Percentiles rank a stretch among this genome's conserved stretches.
phyloP scores from a whole-genome alignment of 64 coral and sea anemone genomes.

The Porites lutea region DNA sequence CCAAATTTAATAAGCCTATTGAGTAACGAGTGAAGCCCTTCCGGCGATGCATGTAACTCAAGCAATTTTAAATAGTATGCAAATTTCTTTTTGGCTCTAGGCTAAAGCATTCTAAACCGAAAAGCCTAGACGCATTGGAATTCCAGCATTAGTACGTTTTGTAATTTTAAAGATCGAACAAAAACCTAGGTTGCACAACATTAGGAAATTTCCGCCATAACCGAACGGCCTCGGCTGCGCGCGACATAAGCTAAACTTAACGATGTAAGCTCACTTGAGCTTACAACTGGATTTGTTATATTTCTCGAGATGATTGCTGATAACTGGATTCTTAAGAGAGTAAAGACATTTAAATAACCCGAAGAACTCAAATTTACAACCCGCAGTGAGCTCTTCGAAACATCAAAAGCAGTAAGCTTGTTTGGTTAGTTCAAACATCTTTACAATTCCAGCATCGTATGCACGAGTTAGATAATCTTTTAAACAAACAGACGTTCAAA shows the following conservation, averaged over 20 bases:
- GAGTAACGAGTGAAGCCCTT: too few relatives aligned
- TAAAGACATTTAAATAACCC: conserved; percentile 15
- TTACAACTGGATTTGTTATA: background rate
- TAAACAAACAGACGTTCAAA: background rate
- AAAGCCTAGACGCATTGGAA: background rate
- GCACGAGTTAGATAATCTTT: background rate
- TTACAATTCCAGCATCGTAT: background rate
- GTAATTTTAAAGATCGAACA: too few relatives aligned
- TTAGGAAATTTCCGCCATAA: too few relatives aligned
- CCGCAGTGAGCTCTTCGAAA: background rate
- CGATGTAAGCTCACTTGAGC: background rate
- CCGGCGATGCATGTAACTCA: background rate
- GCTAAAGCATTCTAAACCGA: background rate
- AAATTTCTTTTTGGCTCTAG: background rate
- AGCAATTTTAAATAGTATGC: background rate
- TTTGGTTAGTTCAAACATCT: background rate
- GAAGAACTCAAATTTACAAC: background rate
- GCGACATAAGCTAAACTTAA: too few relatives aligned
- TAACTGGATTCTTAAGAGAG: background rate
- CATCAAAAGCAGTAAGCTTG: background rate
- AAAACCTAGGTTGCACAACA: too few relatives aligned
- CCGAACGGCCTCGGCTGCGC: too few relatives aligned
- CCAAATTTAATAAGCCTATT: background rate
- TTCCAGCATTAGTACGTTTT: background rate
- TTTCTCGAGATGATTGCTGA: background rate